phyloP scores from a whole-genome alignment of 2,113 vertebrate genomes.

The Oryzias woworae region DNA sequence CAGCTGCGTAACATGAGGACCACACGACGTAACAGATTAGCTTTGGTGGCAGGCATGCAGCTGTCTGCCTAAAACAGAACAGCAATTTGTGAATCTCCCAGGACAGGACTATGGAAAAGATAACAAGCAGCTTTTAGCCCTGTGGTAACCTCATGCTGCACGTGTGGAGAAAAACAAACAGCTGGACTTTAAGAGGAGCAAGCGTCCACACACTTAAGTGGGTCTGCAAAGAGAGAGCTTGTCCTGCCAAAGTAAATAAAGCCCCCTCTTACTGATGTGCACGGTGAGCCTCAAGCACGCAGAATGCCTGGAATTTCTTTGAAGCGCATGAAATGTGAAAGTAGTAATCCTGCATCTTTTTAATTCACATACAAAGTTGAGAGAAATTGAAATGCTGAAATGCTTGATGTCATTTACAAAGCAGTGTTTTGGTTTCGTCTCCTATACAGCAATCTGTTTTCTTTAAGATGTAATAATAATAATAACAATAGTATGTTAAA shows the following conservation, averaged over 20 bases:
- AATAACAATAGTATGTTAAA: too few relatives aligned
- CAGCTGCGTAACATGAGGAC: constrained; percentile 48
- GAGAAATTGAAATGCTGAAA: background rate
- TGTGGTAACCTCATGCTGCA: background rate
- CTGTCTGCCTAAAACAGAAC: constrained; percentile 28
- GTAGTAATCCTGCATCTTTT: background rate
- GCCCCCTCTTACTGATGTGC: constrained; percentile 24
- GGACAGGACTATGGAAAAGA: constrained; percentile 38
- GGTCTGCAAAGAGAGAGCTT: constrained; percentile 33
- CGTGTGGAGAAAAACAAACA: constrained; percentile 31
- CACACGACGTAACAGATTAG: constrained; percentile 18
- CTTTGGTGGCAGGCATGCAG: constrained; percentile 30
- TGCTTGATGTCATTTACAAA: background rate
- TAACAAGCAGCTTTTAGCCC: constrained; percentile 28
- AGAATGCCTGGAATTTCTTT: constrained; percentile 39
- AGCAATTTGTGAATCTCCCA: constrained; percentile 32
- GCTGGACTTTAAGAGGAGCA: constrained; percentile 18
- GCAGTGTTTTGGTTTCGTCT: too few relatives aligned
- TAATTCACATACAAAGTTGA: background rate
- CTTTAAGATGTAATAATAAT: too few relatives aligned
- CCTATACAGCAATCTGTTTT: too few relatives aligned
- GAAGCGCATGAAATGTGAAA: constrained; percentile 1
- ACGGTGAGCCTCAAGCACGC: constrained; percentile 32
- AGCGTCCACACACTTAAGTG: constrained; percentile 40
- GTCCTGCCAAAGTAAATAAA: constrained; percentile 57